Evolutionary conservation across 2,113 vertebrate genomes (phyloP), one percentile per base, ranked within the genome.

Genomic region (Phocoena sinus): DNA sequence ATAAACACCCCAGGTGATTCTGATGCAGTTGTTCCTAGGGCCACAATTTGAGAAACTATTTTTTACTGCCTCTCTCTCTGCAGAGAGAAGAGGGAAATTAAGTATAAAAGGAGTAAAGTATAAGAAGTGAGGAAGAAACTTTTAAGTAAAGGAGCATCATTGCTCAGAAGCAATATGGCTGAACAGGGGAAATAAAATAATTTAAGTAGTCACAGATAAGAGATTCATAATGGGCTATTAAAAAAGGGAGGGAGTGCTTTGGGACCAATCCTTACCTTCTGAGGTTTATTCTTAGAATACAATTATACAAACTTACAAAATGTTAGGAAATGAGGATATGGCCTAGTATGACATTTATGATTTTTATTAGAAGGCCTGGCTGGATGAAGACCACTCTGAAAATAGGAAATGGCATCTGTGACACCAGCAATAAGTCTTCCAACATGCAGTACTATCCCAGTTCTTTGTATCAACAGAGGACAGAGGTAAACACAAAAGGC

Each of bases 111-210:
- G 7, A 89, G 23, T 14, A 91, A 88, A 25, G 53, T 41, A 6
- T 21, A 60, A 93, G 94, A 79, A 77, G 58, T 62, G n/a, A 96
- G n/a, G 8, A 81, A 50, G 47, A 80, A 91, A 47, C 63, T 70
- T 81, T 91, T 91, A 96, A 90, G 58, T 38, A 67, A 94, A 67
- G 70, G 70, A 71, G 25, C 28, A 85, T 77, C 38, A 77, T 33
- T 89, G 53, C 47, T 86, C 63, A 93, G 85, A 92, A 91, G 50
- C 38, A 63, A 94, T 63, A 93, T 11, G 63, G 70, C 21, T 73
- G 56, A 81, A 94, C 74, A 89, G n/a, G 47, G 47, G 21, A 88
- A 81, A 87, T 89, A 94, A 87, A 93, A 92, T 81, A 85, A 96
- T 83, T 38, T 77, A 74, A 93, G 36, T 44, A 76, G 53, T n/a